Conservation (phyloP, 2,888 invertebrate genomes). For the Leucoma salicis region DNA sequence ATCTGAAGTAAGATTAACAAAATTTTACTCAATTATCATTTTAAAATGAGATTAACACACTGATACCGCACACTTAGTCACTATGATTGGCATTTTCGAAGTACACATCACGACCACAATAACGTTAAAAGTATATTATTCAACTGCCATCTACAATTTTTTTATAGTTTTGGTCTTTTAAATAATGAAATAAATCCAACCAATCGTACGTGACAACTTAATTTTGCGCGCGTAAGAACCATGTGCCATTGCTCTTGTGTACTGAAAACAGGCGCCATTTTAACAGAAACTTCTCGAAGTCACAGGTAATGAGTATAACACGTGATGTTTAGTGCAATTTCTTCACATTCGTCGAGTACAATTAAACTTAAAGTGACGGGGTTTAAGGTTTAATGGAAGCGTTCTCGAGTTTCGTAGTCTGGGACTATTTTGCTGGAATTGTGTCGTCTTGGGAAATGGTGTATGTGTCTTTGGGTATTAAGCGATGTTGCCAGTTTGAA, state of each 20-base stretch:
- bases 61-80: too few relatives aligned
- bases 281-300: conserved; percentile 53
- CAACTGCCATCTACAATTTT: too few relatives aligned
- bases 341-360: conserved; percentile 44
- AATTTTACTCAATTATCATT: too few relatives aligned
- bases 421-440: conserved; percentile 2
- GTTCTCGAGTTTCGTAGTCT: conserved; percentile 13
- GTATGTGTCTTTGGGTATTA: background rate
- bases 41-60: too few relatives aligned
- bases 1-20: too few relatives aligned
- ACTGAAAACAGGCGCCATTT: conserved; percentile 55
- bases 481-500: background rate
- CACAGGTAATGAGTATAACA: conserved; percentile 49
- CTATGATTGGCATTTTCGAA: too few relatives aligned
- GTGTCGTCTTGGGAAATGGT: background rate
- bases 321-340: conserved; percentile 44
- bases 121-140: too few relatives aligned
- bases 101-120: too few relatives aligned
- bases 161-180: too few relatives aligned
- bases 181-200: too few relatives aligned
- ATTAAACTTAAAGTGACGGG: conserved; percentile 26
- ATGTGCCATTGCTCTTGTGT: conserved; percentile 20
- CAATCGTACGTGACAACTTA: background rate
- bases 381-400: conserved; percentile 21
- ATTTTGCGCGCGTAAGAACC: conserved; percentile 15